Evolutionary conservation across 2,113 vertebrate species (phyloP), one percentile per base, ranked within the genome.

Genomic region (Acrocephalus arundinaceus): DNA sequence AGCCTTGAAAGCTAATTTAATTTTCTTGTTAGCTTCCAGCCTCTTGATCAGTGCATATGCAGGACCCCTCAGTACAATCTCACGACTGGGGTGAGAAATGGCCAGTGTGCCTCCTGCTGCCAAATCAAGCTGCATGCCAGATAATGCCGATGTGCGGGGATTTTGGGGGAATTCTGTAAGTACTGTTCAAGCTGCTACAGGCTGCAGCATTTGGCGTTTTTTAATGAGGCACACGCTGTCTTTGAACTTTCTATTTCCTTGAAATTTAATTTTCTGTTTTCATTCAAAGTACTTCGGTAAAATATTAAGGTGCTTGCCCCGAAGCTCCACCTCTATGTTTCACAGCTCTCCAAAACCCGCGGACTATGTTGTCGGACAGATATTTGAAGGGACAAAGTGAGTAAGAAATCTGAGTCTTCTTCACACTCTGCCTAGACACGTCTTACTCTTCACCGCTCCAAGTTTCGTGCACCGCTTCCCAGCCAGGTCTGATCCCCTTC

Each of bases 331-430:
- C 21, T 75, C 62, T 20, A 6, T 1, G 11, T 82, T 79, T 75
- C 33, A 61, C 48, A 75, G 52, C 14, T 52, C 35, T 82, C 30
- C 48, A 43, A 19, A 43, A 3, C 12, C 23, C 2, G 5, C 7
- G 10, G 6, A 39, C 11, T 7, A 1, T 1, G 13, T 22, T 1
- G 4, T 17, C 3, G 3, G 28, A 39, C 30, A 51, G 49, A 1
- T 21, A 45, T 5, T 9, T n/a, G 51, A 63, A 2, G 20, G 24
- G 35, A 65, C 24, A 17, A 61, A 68, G 11, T 0, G 22, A 71
- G 13, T 5, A 51, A 28, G 19, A 52, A 51, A 65, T 18, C 39
- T 4, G 33, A 17, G 5, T 6, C 27, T 23, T 37, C 41, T 57
- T n/a, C 45, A 9, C 25, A 1, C 35, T n/a, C 20, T 24, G 24